These are phyloP conservation scores for Phacellophora camtschatica DNA, from an alignment of 30 jellyfish, hydroid and myxozoan genomes.

Conservation along the genomic window DNA sequence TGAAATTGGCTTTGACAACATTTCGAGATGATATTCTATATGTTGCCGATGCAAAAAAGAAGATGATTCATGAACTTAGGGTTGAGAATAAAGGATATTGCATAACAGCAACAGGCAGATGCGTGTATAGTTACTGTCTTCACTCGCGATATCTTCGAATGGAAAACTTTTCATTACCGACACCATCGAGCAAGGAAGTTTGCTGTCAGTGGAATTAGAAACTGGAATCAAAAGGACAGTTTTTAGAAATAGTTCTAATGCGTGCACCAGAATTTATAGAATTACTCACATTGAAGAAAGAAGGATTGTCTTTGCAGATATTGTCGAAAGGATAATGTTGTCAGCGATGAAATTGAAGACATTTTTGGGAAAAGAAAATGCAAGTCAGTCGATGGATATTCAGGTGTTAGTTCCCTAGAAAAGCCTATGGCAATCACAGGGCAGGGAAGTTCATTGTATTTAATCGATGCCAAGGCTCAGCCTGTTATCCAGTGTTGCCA, in stretches of 20 bases:
- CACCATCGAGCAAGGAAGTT: background rate
- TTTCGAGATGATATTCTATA: too few relatives aligned
- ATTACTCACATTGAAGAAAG: too few relatives aligned
- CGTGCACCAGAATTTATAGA: background rate
- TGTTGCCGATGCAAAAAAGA: too few relatives aligned
- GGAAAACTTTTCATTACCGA: background rate
- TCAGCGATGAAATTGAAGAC: background rate
- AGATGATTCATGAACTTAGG: background rate
- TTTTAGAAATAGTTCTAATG: background rate
- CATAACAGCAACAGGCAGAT: too few relatives aligned
- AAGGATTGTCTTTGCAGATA: background rate
- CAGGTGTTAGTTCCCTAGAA: background rate
- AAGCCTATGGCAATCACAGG: constrained; percentile 1
- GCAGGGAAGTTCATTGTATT: background rate
- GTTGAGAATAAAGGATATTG: too few relatives aligned
- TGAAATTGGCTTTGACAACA: too few relatives aligned
- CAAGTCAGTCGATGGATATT: too few relatives aligned
- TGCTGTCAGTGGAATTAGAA: too few relatives aligned
- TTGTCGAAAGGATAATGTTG: background rate
- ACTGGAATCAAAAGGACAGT: background rate
- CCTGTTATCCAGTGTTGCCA: too few relatives aligned
- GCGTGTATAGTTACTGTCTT: too few relatives aligned
- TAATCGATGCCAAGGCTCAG: background rate
- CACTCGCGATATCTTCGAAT: background rate
- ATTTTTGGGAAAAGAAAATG: background rate